A percentile compares a stretch with the other conserved stretches of the same genome.
These are phyloP conservation scores for Pangasius larnaudii DNA, from an alignment of 2,797 vertebrate species.

Conservation along the genomic window DNA sequence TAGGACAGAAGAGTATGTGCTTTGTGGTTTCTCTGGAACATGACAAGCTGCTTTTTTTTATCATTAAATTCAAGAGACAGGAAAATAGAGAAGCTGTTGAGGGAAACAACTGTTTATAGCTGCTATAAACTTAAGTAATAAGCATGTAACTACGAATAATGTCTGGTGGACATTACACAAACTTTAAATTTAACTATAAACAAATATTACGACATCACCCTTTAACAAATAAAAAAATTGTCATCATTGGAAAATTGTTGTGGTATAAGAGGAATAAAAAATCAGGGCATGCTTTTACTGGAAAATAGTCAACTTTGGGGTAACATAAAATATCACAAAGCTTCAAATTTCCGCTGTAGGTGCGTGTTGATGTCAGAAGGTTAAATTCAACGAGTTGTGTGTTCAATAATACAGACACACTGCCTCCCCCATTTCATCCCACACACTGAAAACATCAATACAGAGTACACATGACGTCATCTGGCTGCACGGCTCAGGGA, in stretches of 20 bases:
- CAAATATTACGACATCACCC: not conserved
- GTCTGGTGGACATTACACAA: not conserved
- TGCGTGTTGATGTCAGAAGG: not conserved
- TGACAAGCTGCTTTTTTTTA: not conserved
- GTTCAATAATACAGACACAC: conserved; percentile 43
- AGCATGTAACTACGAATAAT: not conserved
- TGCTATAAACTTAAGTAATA: not conserved
- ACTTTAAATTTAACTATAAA: not conserved
- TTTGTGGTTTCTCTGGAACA: not conserved
- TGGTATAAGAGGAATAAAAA: not conserved
- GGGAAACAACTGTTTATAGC: not conserved
- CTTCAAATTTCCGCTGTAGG: not conserved
- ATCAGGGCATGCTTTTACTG: not conserved
- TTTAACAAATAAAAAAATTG: conserved; percentile 15
- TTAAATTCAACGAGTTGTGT: not conserved
- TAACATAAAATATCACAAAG: not conserved
- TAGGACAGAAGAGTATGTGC: not conserved
- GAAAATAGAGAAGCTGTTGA: not conserved
- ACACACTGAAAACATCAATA: conserved; percentile 55
- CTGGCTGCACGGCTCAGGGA: conserved; percentile 23
- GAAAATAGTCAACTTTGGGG: not conserved
- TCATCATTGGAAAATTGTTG: not conserved
- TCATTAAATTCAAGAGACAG: not conserved
- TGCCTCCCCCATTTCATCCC: conserved; percentile 29
- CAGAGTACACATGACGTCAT: conserved; percentile 49